phyloP scores from a whole-genome alignment of 1,140 invertebrate genomes.

The Saccostrea cuccullata region DNA sequence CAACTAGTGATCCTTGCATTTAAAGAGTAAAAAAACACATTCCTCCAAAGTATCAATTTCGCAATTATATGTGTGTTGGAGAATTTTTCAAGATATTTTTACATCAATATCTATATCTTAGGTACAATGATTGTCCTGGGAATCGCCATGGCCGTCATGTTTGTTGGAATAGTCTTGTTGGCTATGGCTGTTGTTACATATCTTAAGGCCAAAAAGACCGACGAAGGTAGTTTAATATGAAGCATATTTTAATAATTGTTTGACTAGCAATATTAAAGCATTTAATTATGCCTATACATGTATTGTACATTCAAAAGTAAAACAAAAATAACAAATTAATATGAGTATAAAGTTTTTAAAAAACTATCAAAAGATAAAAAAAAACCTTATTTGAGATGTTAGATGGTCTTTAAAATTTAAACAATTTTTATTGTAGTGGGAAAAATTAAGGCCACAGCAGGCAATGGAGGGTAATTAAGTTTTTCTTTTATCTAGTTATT shows the following conservation, averaged over 20 bases:
- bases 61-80: background rate
- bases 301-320: too few relatives aligned
- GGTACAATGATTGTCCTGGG: constrained; percentile 1
- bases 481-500: too few relatives aligned
- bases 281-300: too few relatives aligned
- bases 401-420: too few relatives aligned
- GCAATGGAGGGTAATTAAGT: background rate
- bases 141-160: background rate
- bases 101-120: background rate
- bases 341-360: too few relatives aligned
- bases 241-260: background rate
- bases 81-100: background rate
- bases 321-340: too few relatives aligned
- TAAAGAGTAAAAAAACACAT: background rate
- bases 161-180: background rate
- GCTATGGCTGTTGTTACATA: constrained; percentile 1
- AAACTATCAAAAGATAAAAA: too few relatives aligned
- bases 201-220: background rate
- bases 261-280: too few relatives aligned
- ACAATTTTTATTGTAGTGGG: background rate
- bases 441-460: background rate
- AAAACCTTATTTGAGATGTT: background rate
- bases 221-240: background rate
- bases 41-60: background rate
- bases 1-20: background rate